phyloP scores from a whole-genome alignment of 1,140 invertebrate genomes.

The Mercenaria mercenaria region DNA sequence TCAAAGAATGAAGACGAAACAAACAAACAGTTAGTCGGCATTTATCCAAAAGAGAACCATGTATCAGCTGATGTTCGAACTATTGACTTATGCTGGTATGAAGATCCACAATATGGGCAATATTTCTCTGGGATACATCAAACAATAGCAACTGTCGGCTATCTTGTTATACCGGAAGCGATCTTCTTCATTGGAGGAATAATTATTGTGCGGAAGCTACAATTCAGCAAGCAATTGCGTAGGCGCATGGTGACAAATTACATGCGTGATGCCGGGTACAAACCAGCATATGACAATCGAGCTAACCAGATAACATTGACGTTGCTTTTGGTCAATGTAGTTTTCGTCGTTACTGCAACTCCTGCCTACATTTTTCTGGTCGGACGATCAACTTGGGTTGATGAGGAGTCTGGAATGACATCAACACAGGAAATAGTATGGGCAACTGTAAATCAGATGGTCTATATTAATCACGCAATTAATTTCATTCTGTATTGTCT shows the following conservation, averaged over 20 bases:
- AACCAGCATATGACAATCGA: neutral
- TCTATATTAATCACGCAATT: neutral
- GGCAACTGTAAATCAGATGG: neutral
- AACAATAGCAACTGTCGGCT: neutral
- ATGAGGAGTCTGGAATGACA: slow-evolving; percentile 2
- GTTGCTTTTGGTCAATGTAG: neutral
- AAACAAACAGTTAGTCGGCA: too few species aligned
- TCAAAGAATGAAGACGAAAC: neutral
- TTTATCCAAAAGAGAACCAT: neutral
- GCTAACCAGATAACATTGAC: neutral
- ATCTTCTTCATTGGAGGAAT: neutral
- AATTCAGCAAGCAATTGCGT: neutral
- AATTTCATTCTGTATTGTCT: slow-evolving; percentile 38
- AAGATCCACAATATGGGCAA: neutral
- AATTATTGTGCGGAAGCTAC: neutral
- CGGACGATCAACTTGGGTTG: neutral
- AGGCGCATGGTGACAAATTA: neutral
- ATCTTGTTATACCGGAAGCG: neutral
- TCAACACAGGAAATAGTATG: neutral
- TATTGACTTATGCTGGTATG: neutral
- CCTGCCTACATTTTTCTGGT: neutral
- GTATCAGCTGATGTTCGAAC: neutral
- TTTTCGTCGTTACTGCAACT: neutral
- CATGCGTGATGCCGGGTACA: neutral
- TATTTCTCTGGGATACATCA: neutral